Evolutionary conservation across 2,113 vertebrate species (phyloP), one percentile per base, ranked within the genome.

Genomic region (Cyanoderma ruficeps): DNA sequence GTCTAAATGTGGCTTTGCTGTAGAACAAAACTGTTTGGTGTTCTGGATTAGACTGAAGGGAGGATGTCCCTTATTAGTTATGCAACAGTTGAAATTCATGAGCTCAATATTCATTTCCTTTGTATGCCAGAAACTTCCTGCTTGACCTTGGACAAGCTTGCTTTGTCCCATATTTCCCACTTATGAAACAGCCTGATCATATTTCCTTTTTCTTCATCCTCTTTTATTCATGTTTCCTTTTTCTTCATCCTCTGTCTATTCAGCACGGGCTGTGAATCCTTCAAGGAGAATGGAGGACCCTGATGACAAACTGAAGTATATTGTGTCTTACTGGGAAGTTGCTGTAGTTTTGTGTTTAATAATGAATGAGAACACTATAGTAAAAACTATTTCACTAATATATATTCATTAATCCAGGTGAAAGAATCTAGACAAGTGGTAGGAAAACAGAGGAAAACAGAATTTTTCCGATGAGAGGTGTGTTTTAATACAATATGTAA

Each of bases 21-120:
- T 42, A 47, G 78, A 72, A n/a, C 28, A 13, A 85, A 85, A 49
- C 65, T 20, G 3, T 61, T 71, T 21, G 9, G 0, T 2, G 30
- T 57, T 93, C 68, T 78, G 60, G 59, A 22, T 75, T 30, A 49
- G 47, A 8, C 35, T 21, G 67, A 74, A 52, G 59, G 72, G 39
- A 91, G 77, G 80, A 72, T 89, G 76, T 87, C 72, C 61, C 85
- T 72, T 82, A 39, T 83, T 82, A 83, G 63, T 95, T 87, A 79
- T 9, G 44, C 71, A 94, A 77, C 82, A 76, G 84, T 27, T 65
- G 71, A 89, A 78, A 93, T 93, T 90, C 83, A 84, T 96, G 80
- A 91, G 78, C 85, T 94, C 96, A 88, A 88, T 88, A 94, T 95
- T 95, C 9, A 93, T 95, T 96, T 97, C 94, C 94, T 86, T 90